Evolutionary conservation across 2,888 invertebrate genomes (phyloP).

Genomic region (Cepaea hortensis): DNA sequence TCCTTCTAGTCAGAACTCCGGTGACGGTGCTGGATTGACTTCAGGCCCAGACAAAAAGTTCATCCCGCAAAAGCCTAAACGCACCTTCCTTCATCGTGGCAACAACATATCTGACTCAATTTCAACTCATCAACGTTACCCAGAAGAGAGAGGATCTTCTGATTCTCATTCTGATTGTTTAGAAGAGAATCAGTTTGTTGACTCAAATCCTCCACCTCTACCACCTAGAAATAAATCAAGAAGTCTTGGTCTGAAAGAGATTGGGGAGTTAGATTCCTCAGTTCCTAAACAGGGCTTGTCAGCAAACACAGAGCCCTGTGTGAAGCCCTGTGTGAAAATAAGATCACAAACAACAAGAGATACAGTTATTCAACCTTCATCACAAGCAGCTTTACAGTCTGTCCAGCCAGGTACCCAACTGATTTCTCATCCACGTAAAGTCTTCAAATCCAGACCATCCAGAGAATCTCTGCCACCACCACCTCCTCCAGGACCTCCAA

Average conservation of each 20-base stretch:
- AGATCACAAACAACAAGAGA: neutral
- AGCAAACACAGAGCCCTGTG: neutral
- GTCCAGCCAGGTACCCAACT: neutral
- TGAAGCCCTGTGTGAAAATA: too few relatives aligned
- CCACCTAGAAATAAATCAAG: conserved; percentile 55
- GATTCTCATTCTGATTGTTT: conserved; percentile 47
- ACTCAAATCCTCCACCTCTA: conserved; percentile 50
- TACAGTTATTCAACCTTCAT: neutral
- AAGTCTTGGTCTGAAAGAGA: neutral
- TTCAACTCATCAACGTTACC: neutral
- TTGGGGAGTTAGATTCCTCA: neutral
- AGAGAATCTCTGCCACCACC: conserved; percentile 66
- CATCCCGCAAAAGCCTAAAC: conserved; percentile 68
- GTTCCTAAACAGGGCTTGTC: neutral
- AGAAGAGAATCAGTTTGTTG: conserved; percentile 22
- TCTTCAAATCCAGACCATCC: conserved; percentile 54
- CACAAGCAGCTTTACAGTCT: neutral
- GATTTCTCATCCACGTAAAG: neutral
- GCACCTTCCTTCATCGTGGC: conserved; percentile 60
- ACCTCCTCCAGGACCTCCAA: conserved; percentile 58
- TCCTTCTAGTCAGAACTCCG: conserved; percentile 14
- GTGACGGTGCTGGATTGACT: neutral
- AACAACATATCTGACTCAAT: conserved; percentile 62
- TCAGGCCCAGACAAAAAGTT: conserved; percentile 54
- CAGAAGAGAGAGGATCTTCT: conserved; percentile 39